Conservation (phyloP, 30 jellyfish, hydroid and myxozoan genomes). For the Nemopilema nomurai region DNA sequence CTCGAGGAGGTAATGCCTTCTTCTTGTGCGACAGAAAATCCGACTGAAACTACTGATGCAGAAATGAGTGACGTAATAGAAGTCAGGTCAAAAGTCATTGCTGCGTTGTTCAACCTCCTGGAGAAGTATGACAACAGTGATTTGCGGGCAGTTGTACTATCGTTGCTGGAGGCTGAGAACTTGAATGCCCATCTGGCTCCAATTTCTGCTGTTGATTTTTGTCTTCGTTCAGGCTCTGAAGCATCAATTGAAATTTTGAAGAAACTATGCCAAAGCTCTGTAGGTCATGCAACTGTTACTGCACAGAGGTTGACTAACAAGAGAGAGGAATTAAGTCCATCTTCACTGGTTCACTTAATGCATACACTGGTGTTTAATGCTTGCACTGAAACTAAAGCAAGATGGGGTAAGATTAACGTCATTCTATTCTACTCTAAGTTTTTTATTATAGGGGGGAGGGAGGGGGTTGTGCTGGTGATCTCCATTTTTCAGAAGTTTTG, state of each 20-base stretch:
- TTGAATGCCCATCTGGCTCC: slow-evolving; percentile 18
- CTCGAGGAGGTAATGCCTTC: not conserved
- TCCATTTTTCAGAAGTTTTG: too few relatives aligned
- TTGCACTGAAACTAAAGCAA: slow-evolving; percentile 2
- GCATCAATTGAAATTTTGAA: slow-evolving; percentile 1
- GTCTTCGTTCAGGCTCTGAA: not conserved
- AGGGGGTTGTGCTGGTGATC: too few relatives aligned
- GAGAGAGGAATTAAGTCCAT: not conserved
- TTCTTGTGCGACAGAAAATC: not conserved
- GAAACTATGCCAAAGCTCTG: slow-evolving; percentile 7
- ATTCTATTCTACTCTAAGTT: not conserved
- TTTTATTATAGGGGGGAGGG: not conserved
- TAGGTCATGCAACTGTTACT: not conserved
- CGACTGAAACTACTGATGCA: not conserved
- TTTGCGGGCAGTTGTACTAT: not conserved
- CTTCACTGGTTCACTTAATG: slow-evolving; percentile 7
- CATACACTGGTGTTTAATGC: slow-evolving; percentile 12
- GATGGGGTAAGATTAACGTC: not conserved
- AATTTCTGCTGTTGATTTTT: not conserved
- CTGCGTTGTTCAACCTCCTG: slow-evolving; percentile 4
- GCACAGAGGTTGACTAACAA: not conserved
- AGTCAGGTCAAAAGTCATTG: not conserved
- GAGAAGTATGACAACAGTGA: not conserved
- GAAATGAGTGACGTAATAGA: not conserved
- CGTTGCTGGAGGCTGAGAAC: not conserved